phyloP scores from a whole-genome alignment of 1,140 invertebrate species.

The Neodiprion fabricii region DNA sequence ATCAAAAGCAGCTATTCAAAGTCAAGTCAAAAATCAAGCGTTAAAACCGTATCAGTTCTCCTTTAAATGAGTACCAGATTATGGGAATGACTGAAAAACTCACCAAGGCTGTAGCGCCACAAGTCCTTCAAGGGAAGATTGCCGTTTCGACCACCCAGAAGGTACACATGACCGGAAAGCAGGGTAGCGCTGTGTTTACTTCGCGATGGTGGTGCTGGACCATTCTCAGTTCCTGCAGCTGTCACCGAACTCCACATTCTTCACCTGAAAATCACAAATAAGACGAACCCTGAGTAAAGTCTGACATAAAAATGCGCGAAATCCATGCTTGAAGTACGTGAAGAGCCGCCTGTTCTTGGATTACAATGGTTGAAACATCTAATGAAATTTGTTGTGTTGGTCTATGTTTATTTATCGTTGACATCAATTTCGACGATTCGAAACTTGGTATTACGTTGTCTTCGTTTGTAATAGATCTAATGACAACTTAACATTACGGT shows the following conservation, averaged over 20 bases:
- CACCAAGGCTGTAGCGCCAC: slow-evolving; percentile 83
- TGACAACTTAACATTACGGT: too few relatives aligned
- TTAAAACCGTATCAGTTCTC: too few relatives aligned
- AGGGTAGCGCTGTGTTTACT: slow-evolving; percentile 85
- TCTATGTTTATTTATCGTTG: too few relatives aligned
- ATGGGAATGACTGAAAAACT: slow-evolving; percentile 45
- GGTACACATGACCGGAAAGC: slow-evolving; percentile 76
- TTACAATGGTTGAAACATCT: too few relatives aligned
- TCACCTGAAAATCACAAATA: slow-evolving; percentile 29
- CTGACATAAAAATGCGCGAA: neutral
- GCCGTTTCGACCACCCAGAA: slow-evolving; percentile 83
- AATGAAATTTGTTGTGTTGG: too few relatives aligned
- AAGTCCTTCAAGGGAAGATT: slow-evolving; percentile 84
- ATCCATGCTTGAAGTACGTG: neutral
- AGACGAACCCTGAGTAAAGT: neutral
- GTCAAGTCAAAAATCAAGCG: too few relatives aligned
- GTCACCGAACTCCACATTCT: slow-evolving; percentile 70
- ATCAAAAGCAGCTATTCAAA: too few relatives aligned
- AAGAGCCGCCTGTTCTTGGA: neutral
- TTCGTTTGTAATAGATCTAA: too few relatives aligned
- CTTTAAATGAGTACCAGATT: too few relatives aligned
- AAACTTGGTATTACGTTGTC: too few relatives aligned
- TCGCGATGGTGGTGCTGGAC: slow-evolving; percentile 70
- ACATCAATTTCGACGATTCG: too few relatives aligned
- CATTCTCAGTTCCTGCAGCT: slow-evolving; percentile 61